Conservation (phyloP, 2,113 vertebrate genomes). For the Paracanthobrama guichenoti region DNA sequence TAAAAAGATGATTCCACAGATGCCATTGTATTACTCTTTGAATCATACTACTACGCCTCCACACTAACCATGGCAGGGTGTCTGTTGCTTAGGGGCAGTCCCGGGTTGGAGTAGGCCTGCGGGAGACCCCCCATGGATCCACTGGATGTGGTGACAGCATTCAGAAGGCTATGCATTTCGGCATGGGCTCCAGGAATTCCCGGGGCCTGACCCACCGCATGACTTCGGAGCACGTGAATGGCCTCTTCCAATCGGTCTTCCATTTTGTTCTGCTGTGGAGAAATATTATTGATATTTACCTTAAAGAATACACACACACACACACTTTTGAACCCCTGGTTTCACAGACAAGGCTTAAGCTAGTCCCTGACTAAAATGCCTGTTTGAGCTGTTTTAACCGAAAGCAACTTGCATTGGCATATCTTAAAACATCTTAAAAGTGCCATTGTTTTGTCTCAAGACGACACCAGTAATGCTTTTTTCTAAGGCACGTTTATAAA, state of each 20-base stretch:
- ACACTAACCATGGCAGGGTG: conserved; percentile 85
- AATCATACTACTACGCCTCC: background rate
- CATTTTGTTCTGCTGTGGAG: conserved; percentile 89
- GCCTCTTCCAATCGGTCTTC: conserved; percentile 97
- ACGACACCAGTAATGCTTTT: no score
- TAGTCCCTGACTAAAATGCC: no score
- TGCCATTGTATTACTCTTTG: background rate
- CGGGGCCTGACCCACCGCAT: conserved; percentile 87
- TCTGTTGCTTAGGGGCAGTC: conserved; percentile 84
- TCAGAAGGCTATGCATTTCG: conserved; percentile 80
- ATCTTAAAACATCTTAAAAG: no score
- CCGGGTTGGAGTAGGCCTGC: conserved; percentile 81
- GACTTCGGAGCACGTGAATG: conserved; percentile 93
- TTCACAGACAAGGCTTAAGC: no score
- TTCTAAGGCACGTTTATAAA: no score
- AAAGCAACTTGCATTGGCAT: no score
- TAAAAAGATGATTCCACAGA: no score
- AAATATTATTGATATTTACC: background rate
- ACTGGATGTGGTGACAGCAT: conserved; percentile 71
- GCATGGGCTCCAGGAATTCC: conserved; percentile 66
- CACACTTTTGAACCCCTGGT: no score
- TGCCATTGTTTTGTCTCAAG: no score
- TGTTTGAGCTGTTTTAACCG: no score
- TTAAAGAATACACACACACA: background rate
- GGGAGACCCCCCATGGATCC: conserved; percentile 80